A percentile compares a stretch with the other conserved stretches of the same genome.
phyloP scores from a whole-genome alignment of 2,888 invertebrate species.

The Bombylius major region DNA sequence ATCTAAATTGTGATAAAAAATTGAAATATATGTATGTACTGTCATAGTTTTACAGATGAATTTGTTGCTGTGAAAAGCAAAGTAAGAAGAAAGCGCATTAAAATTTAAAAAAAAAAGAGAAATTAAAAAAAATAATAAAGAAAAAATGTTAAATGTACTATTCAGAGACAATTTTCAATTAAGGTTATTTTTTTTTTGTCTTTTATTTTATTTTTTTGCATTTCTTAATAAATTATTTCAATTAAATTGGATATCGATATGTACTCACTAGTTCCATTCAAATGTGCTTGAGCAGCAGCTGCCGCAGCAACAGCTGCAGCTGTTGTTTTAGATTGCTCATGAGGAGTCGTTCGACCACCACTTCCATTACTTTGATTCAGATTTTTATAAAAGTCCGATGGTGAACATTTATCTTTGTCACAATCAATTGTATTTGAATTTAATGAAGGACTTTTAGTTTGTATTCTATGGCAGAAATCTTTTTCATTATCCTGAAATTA shows the following conservation, averaged over 20 bases:
- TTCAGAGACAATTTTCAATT: too few relatives aligned
- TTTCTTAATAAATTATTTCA: too few relatives aligned
- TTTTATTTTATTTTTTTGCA: too few relatives aligned
- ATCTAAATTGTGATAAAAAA: too few relatives aligned
- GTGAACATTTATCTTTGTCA: conserved; percentile 21
- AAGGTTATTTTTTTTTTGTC: too few relatives aligned
- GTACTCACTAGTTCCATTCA: conserved; percentile 54
- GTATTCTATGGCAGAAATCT: conserved; percentile 19
- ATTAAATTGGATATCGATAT: conserved; percentile 26
- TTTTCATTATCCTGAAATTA: conserved; percentile 31
- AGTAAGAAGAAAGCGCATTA: too few relatives aligned
- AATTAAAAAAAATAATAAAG: too few relatives aligned
- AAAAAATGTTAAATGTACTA: too few relatives aligned
- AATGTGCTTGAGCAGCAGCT: conserved; percentile 43
- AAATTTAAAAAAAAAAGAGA: too few relatives aligned
- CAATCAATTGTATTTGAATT: conserved; percentile 20
- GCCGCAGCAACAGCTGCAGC: conserved; percentile 36
- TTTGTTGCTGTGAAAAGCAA: too few relatives aligned
- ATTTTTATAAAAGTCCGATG: conserved; percentile 12
- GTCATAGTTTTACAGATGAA: too few relatives aligned
- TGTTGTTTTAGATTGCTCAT: conserved; percentile 33
- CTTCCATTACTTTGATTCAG: neutral
- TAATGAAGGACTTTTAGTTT: conserved; percentile 28
- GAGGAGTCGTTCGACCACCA: conserved; percentile 3
- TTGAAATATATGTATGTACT: too few relatives aligned